Percentiles rank a stretch among this genome's conserved stretches.
phyloP scores from a whole-genome alignment of 2,113 vertebrate genomes.

The Xyrauchen texanus region DNA sequence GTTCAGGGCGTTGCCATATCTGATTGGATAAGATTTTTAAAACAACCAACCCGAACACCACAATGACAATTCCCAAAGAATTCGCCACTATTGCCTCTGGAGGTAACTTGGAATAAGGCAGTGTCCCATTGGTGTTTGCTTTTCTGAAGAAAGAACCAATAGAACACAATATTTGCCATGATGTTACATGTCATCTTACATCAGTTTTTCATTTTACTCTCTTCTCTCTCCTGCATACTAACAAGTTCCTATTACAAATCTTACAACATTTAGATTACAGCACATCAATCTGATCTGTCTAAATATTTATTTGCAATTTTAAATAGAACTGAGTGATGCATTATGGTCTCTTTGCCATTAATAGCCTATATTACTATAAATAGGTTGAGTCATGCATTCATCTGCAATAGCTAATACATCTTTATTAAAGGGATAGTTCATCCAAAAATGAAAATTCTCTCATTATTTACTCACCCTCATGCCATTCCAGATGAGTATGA shows the following conservation, averaged over 20 bases:
- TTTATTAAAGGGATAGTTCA: no score
- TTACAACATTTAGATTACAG: background rate
- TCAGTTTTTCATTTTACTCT: background rate
- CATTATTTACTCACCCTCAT: no score
- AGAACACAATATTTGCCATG: constrained; percentile 6
- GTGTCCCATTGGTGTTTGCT: constrained; percentile 55
- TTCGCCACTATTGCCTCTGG: constrained; percentile 84
- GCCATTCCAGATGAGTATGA: no score
- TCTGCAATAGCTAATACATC: background rate
- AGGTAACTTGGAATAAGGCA: constrained; percentile 75
- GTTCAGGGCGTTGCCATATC: constrained; percentile 82
- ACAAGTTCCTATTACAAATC: background rate
- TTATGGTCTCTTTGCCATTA: background rate
- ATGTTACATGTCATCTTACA: background rate
- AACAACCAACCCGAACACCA: constrained; percentile 81
- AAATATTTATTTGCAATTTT: background rate
- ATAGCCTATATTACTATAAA: background rate
- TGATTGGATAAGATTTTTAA: constrained; percentile 79
- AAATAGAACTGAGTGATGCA: background rate
- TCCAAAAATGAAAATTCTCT: no score
- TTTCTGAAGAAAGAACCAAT: constrained; percentile 64
- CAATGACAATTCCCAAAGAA: constrained; percentile 78
- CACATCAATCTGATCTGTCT: background rate
- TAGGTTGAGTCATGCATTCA: background rate
- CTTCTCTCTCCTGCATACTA: background rate